Evolutionary conservation across 2,888 invertebrate genomes (phyloP), one percentile per base, ranked within the genome.

Genomic region (Cephus nigrinus): DNA sequence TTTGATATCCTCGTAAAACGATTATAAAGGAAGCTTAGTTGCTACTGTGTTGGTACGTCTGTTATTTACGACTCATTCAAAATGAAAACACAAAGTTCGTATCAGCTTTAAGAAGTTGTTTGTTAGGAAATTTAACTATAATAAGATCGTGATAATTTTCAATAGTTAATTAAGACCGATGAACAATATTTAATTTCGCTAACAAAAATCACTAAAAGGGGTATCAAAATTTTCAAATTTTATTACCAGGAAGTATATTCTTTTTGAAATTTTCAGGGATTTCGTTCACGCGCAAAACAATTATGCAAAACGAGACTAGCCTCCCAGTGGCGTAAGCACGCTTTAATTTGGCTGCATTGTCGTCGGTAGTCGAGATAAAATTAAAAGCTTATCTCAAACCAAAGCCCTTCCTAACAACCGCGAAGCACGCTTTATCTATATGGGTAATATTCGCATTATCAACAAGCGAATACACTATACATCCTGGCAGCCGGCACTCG

Each of bases 321-420:
- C 33, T 23, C 30, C 31, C 11, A 23, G 34, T 68, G 12, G 15
- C 73, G 32, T 30, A 77, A 31, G 75, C 74, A 23, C n/a, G 74
- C 82, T 88, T 85, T 87, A 86, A 88, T 88, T 88, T 84, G 84
- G 82, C 76, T 81, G 86, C 82, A 88, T 88, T 88, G 88, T 88
- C 83, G 83, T 75, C 77, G 80, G 75, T 79, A 80, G 78, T 82
- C 78, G 81, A 80, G 81, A 78, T 86, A 88, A 87, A 88, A 88
- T 88, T 86, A 88, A 88, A 88, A 88, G 88, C 88, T 88, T 87
- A 88, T 88, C 88, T 84, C 84, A 79, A 40, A 40, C 82, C 75
- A 35, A 78, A 79, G 82, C 80, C 82, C 83, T 81, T 79, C 77
- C 79, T 76, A 72, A 77, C 77, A 36, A 33, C 80, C 78, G 73